Evolutionary conservation across 2,797 vertebrate species (phyloP).

Genomic region (Pelobates cultripes): DNA sequence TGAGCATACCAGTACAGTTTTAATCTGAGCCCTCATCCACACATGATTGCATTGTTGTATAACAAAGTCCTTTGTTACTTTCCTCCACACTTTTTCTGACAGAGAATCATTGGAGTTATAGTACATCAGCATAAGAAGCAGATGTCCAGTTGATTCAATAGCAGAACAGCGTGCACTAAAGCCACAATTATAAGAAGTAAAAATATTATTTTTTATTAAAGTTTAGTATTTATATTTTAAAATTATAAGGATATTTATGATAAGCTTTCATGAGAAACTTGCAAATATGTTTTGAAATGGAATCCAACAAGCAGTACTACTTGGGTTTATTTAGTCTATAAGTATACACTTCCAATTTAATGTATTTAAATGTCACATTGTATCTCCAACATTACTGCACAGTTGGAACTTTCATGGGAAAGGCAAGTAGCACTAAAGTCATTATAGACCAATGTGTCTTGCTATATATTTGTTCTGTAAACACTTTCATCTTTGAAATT

Average conservation of each 20-base stretch:
- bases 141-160: no score
- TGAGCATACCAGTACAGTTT: no score
- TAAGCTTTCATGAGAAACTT: background rate
- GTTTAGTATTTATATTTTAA: background rate
- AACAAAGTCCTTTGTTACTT: no score
- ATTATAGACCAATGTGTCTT: constrained; percentile 36
- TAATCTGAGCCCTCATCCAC: no score
- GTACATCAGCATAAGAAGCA: no score
- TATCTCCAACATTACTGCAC: constrained; percentile 38
- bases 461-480: constrained; percentile 57
- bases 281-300: no score
- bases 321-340: background rate
- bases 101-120: no score
- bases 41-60: no score
- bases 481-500: constrained; percentile 54
- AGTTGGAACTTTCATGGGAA: constrained; percentile 37
- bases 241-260: constrained; percentile 34
- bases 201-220: background rate
- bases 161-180: no score
- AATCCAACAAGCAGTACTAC: no score
- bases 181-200: no score
- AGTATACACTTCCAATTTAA: constrained; percentile 30
- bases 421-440: constrained; percentile 1
- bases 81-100: no score
- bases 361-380: constrained; percentile 58